Conservation (phyloP, 1,140 invertebrate genomes). For the Leptinotarsa texana region DNA sequence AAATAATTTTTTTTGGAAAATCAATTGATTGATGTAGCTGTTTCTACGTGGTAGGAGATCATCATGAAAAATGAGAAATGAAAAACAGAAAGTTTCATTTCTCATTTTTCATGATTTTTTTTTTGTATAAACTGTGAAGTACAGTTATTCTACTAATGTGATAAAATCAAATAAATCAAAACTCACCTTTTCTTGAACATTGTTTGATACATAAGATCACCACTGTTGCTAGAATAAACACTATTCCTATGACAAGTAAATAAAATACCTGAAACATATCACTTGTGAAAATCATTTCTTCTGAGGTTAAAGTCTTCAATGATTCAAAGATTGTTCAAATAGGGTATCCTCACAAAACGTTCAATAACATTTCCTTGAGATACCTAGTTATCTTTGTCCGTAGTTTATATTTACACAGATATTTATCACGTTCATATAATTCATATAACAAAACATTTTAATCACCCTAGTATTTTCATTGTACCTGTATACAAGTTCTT, state of each 20-base stretch:
- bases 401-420: no score
- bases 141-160: not conserved
- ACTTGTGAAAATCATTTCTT: slow-evolving; percentile 18
- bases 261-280: slow-evolving; percentile 19
- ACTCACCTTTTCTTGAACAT: slow-evolving; percentile 23
- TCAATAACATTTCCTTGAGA: slow-evolving; percentile 18
- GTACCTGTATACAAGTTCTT: no score
- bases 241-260: slow-evolving; percentile 11
- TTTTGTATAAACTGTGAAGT: not conserved
- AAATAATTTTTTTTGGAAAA: no score
- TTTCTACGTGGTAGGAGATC: no score
- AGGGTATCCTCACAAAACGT: slow-evolving; percentile 7
- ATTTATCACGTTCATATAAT: slow-evolving; percentile 7
- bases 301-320: slow-evolving; percentile 27
- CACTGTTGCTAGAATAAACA: not conserved
- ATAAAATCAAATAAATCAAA: not conserved
- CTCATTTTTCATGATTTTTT: no score
- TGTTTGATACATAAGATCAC: slow-evolving; percentile 10
- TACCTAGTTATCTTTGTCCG: not conserved
- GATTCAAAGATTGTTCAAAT: not conserved
- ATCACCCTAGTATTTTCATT: no score
- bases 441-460: slow-evolving; percentile 10
- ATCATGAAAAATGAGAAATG: not conserved
- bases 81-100: not conserved
- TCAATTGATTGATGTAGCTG: no score